These are phyloP conservation scores for Ommatoiulus sabulosus DNA, from an alignment of 2,888 invertebrate genomes.

Conservation along the genomic window DNA sequence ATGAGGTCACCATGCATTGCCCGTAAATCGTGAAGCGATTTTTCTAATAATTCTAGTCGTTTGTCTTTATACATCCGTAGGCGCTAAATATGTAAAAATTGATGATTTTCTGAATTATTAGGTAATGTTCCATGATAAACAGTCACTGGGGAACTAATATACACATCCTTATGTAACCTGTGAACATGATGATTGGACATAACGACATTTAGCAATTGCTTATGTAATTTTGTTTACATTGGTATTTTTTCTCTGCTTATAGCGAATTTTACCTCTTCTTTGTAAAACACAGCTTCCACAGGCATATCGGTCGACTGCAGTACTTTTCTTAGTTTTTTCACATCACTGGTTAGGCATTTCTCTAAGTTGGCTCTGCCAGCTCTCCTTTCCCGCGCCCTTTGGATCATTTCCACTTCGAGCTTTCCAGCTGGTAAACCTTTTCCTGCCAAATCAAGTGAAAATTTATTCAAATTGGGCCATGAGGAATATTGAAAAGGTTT, in stretches of 20 bases:
- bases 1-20: slow-evolving; percentile 50
- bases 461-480: not conserved
- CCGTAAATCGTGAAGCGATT: slow-evolving; percentile 46
- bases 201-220: too few species aligned
- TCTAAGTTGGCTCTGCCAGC: slow-evolving; percentile 69
- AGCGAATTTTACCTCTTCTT: slow-evolving; percentile 39
- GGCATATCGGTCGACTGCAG: slow-evolving; percentile 25
- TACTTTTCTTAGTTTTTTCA: not conserved
- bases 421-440: slow-evolving; percentile 75
- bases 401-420: slow-evolving; percentile 76
- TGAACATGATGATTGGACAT: too few species aligned
- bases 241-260: not conserved
- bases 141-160: too few species aligned
- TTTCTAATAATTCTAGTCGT: slow-evolving; percentile 47
- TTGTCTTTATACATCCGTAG: not conserved
- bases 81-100: not conserved
- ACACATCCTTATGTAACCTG: too few species aligned
- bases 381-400: slow-evolving; percentile 76
- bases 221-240: not conserved
- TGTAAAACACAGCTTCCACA: slow-evolving; percentile 42
- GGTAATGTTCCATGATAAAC: not conserved
- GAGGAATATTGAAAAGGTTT: slow-evolving; percentile 12
- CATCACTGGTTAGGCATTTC: not conserved
- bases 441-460: slow-evolving; percentile 64
- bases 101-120: not conserved